Evolutionary conservation across 2,888 invertebrate genomes (phyloP).

Genomic region (Teinopalpus imperialis): DNA sequence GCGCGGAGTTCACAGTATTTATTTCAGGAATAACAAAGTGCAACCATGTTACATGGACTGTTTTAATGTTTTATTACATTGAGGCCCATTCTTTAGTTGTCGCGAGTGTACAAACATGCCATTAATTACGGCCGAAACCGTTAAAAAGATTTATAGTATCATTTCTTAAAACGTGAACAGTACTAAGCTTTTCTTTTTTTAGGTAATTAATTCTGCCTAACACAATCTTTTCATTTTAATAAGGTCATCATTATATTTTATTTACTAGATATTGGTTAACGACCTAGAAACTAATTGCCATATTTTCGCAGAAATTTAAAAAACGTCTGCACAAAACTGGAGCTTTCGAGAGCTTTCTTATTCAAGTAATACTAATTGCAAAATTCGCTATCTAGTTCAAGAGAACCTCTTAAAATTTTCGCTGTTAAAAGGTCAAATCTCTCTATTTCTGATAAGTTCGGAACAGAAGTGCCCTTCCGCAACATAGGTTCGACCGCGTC

Average conservation of each 20-base stretch:
- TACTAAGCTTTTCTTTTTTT: conserved; percentile 13
- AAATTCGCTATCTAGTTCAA: conserved; percentile 16
- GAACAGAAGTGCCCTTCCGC: conserved; percentile 38
- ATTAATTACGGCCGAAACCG: conserved; percentile 72
- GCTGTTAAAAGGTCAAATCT: conserved; percentile 33
- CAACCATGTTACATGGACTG: conserved; percentile 58
- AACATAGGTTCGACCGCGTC: conserved; percentile 35
- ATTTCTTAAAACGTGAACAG: conserved; percentile 15
- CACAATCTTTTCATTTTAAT: not conserved
- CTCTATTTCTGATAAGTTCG: conserved; percentile 36
- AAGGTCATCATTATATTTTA: not conserved
- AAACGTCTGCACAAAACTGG: not conserved
- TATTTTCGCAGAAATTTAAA: not conserved
- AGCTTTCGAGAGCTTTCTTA: not conserved
- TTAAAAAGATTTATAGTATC: conserved; percentile 68
- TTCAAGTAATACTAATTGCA: conserved; percentile 11
- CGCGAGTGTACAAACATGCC: conserved; percentile 63
- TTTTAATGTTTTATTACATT: conserved; percentile 71
- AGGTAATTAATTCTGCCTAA: conserved; percentile 14
- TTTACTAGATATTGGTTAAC: not conserved
- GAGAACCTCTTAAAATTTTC: conserved; percentile 17
- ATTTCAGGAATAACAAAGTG: conserved; percentile 59
- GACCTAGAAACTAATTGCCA: not conserved
- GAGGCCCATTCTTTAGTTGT: conserved; percentile 64
- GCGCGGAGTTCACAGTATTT: conserved; percentile 45